A percentile compares a stretch with the other conserved stretches of the same genome.
phyloP scores from a whole-genome alignment of 2,797 vertebrate species.

The Dryobates pubescens region DNA sequence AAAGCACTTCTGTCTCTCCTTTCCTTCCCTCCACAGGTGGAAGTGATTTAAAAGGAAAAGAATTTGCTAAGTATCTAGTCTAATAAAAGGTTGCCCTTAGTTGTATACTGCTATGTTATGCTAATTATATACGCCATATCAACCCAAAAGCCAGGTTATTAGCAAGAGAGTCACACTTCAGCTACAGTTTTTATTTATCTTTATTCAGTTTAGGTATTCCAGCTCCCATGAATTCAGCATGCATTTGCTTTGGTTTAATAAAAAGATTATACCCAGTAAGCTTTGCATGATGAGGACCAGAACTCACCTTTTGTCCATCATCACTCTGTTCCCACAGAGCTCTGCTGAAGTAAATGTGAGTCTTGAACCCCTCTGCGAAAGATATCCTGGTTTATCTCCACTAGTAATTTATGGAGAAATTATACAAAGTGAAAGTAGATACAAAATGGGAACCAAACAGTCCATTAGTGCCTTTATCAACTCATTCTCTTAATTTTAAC shows the following conservation, averaged over 20 bases:
- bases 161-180: background rate
- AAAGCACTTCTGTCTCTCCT: background rate
- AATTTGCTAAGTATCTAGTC: background rate
- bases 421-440: background rate
- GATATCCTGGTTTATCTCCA: background rate
- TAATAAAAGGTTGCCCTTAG: background rate
- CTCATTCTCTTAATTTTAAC: background rate
- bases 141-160: background rate
- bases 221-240: background rate
- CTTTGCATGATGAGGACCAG: background rate
- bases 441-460: background rate
- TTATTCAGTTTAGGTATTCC: background rate
- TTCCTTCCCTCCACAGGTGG: background rate
- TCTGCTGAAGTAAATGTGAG: background rate
- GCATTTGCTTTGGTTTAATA: background rate
- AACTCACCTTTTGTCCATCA: background rate
- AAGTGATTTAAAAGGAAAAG: background rate
- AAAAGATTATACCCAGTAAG: background rate
- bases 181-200: background rate
- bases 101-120: background rate
- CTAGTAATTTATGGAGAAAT: background rate
- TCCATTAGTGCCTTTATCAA: background rate
- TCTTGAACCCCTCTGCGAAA: background rate
- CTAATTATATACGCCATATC: background rate
- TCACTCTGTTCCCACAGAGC: fast-evolving